These are phyloP conservation scores for Ennomos fuscantarius DNA, from an alignment of 2,888 invertebrate genomes.

Conservation along the genomic window DNA sequence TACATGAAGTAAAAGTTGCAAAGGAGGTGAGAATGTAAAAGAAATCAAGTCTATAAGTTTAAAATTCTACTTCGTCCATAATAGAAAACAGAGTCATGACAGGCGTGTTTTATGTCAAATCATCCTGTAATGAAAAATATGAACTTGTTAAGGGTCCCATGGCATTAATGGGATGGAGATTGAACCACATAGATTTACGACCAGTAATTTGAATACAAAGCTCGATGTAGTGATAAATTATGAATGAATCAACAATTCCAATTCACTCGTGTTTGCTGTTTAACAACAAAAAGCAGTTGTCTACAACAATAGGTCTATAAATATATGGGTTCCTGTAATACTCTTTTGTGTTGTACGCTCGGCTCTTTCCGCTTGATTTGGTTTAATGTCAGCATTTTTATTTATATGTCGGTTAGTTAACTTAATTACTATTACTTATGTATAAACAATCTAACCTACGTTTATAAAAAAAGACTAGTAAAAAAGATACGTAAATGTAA, in stretches of 20 bases:
- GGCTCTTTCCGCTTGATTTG: constrained; percentile 58
- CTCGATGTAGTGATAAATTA: constrained; percentile 78
- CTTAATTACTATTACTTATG: too few relatives aligned
- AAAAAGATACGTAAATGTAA: too few relatives aligned
- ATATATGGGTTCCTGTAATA: constrained; percentile 73
- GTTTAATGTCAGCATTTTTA: constrained; percentile 47
- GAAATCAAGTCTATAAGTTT: constrained; percentile 45
- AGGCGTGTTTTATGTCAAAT: constrained; percentile 73
- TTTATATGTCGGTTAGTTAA: constrained; percentile 49
- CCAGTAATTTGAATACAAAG: constrained; percentile 78
- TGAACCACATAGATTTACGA: constrained; percentile 62
- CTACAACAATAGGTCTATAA: constrained; percentile 77
- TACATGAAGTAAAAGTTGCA: not conserved
- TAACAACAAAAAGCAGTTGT: constrained; percentile 70
- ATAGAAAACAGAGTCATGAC: constrained; percentile 70
- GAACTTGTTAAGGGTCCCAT: constrained; percentile 59
- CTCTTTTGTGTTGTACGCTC: constrained; percentile 55
- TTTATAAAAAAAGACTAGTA: too few relatives aligned
- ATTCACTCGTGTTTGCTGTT: constrained; percentile 62
- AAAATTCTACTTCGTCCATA: constrained; percentile 52
- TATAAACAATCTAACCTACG: too few relatives aligned
- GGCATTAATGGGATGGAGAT: constrained; percentile 63
- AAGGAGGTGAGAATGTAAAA: not conserved
- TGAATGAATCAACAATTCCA: constrained; percentile 76
- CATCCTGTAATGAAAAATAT: constrained; percentile 76